Percentiles rank a stretch among this genome's conserved stretches.
phyloP scores from a whole-genome alignment of 2,888 invertebrate species.

The Microctonus brassicae region DNA sequence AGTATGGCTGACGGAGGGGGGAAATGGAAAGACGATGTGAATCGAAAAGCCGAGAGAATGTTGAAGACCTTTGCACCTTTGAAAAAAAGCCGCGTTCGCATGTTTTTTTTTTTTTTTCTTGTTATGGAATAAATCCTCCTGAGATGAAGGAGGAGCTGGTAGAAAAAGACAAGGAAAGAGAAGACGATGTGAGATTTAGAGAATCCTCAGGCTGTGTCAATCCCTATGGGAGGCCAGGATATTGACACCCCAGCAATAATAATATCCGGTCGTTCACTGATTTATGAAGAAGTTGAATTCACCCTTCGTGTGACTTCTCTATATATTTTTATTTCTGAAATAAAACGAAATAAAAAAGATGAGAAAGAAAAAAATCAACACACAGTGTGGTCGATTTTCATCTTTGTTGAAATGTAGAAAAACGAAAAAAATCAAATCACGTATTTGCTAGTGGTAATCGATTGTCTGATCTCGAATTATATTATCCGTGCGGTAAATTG shows the following conservation, averaged over 20 bases:
- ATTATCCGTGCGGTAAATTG: neutral
- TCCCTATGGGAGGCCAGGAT: slow-evolving; percentile 37
- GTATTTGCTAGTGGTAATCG: neutral
- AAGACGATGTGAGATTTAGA: slow-evolving; percentile 23
- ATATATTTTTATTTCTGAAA: neutral
- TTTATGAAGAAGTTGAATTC: slow-evolving; percentile 23
- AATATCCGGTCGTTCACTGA: slow-evolving; percentile 36
- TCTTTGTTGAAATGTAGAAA: neutral
- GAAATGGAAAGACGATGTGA: slow-evolving; percentile 38
- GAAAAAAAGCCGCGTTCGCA: slow-evolving; percentile 1
- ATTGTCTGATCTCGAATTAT: neutral
- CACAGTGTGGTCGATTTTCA: neutral
- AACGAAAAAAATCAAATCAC: neutral
- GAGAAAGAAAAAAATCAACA: neutral
- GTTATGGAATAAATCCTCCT: slow-evolving; percentile 15
- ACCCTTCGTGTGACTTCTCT: neutral
- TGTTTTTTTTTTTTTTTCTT: slow-evolving; percentile 15
- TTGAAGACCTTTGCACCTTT: slow-evolving; percentile 20
- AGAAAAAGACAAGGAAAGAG: neutral
- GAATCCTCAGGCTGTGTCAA: slow-evolving; percentile 30
- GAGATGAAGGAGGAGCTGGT: slow-evolving; percentile 14
- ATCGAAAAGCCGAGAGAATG: slow-evolving; percentile 29
- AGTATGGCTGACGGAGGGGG: neutral
- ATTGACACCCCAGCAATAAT: slow-evolving; percentile 45
- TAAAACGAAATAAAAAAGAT: neutral